Evolutionary conservation across 2,888 invertebrate genomes (phyloP).

Genomic region (Sylvicola cinctus): DNA sequence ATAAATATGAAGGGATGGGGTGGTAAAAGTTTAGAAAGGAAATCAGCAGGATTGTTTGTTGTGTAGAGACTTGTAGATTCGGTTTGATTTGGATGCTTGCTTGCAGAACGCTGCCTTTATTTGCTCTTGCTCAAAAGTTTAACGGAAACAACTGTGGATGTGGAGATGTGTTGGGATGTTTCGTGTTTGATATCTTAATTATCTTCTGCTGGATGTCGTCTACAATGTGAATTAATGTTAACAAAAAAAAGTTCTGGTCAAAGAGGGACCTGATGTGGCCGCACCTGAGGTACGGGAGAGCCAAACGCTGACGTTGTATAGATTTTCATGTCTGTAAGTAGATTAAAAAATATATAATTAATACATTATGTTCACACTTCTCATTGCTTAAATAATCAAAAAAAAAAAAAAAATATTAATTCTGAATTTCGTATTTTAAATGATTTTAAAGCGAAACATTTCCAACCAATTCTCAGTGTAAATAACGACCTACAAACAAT

Average conservation of each 20-base stretch:
- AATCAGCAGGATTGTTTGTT: too few relatives aligned
- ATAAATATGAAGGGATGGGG: too few relatives aligned
- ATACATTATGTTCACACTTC: too few relatives aligned
- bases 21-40: too few relatives aligned
- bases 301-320: conserved; percentile 16
- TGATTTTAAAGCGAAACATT: too few relatives aligned
- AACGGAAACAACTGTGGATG: not conserved
- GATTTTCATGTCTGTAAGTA: conserved; percentile 23
- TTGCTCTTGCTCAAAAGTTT: not conserved
- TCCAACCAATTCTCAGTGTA: too few relatives aligned
- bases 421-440: too few relatives aligned
- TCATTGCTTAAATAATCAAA: too few relatives aligned
- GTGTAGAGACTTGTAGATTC: too few relatives aligned
- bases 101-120: too few relatives aligned
- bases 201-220: not conserved
- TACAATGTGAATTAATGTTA: not conserved
- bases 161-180: not conserved
- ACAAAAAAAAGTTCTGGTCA: conserved; percentile 6
- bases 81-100: too few relatives aligned
- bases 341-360: conserved; percentile 5
- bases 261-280: conserved; percentile 9
- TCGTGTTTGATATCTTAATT: not conserved
- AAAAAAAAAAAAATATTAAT: not conserved
- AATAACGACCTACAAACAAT: too few relatives aligned
- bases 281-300: conserved; percentile 23